phyloP scores from a whole-genome alignment of 2,797 vertebrate species.

The Alectoris magna region DNA sequence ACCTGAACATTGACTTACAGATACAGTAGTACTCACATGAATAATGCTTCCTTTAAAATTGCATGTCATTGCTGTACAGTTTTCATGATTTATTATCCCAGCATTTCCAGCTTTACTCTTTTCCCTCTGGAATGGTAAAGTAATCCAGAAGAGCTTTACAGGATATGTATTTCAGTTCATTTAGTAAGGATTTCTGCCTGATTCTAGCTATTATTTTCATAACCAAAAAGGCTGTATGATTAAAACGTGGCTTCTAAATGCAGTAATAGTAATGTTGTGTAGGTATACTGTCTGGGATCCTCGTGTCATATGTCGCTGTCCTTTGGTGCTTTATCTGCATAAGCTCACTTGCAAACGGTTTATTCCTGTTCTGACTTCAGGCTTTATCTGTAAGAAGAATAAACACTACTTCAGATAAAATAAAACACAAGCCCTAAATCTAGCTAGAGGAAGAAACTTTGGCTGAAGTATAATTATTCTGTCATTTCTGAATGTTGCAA shows the following conservation, averaged over 20 bases:
- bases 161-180: not conserved
- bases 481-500: not conserved
- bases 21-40: not conserved
- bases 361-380: not conserved
- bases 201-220: not conserved
- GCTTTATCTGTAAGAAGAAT: not conserved
- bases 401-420: not conserved
- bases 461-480: not conserved
- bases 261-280: not conserved
- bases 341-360: not conserved
- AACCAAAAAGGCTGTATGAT: not conserved
- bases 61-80: not conserved
- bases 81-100: not conserved
- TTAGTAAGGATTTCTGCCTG: not conserved
- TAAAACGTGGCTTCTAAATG: not conserved
- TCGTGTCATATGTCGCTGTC: not conserved
- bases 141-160: not conserved
- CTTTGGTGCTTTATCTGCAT: not conserved
- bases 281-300: not conserved
- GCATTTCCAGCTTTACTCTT: not conserved
- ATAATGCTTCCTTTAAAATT: not conserved
- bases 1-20: not conserved
- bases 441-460: not conserved
- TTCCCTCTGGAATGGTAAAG: not conserved
- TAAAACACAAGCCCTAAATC: not conserved